These are phyloP conservation scores for Muntiacus muntjak DNA, from an alignment of 2,113 vertebrate species.

Conservation along the genomic window DNA sequence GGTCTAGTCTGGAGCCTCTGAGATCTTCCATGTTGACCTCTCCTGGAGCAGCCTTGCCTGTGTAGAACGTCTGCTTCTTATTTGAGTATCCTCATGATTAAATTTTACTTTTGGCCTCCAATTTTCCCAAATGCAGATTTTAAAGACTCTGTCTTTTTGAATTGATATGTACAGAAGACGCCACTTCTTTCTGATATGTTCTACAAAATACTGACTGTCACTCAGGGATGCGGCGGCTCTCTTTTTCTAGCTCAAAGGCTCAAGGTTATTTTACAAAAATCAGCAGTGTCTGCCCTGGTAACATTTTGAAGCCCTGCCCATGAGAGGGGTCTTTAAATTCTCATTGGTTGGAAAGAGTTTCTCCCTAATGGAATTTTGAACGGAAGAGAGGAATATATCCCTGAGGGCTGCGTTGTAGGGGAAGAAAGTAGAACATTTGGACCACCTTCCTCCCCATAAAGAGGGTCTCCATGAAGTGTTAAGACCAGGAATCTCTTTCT, in stretches of 20 bases:
- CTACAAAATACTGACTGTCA: background rate
- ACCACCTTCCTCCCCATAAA: background rate
- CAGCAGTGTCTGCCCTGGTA: background rate
- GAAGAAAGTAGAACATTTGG: background rate
- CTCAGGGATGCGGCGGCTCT: background rate
- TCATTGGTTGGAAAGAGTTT: background rate
- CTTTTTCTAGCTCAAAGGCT: background rate
- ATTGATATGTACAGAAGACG: background rate
- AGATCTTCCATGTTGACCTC: background rate
- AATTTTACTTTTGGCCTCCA: background rate
- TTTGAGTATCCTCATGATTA: background rate
- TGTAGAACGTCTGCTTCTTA: background rate
- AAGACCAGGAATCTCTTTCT: background rate
- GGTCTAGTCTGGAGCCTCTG: background rate
- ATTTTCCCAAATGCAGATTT: background rate
- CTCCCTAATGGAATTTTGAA: slow-evolving; percentile 1
- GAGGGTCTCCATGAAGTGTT: background rate
- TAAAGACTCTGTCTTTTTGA: background rate
- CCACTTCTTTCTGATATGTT: background rate
- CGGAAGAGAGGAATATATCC: background rate
- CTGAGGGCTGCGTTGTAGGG: background rate
- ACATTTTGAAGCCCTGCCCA: background rate
- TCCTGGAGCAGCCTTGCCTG: background rate
- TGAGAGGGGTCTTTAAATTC: background rate
- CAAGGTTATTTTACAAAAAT: background rate